phyloP scores from a whole-genome alignment of 1,140 invertebrate species.

The Bemisia tabaci region DNA sequence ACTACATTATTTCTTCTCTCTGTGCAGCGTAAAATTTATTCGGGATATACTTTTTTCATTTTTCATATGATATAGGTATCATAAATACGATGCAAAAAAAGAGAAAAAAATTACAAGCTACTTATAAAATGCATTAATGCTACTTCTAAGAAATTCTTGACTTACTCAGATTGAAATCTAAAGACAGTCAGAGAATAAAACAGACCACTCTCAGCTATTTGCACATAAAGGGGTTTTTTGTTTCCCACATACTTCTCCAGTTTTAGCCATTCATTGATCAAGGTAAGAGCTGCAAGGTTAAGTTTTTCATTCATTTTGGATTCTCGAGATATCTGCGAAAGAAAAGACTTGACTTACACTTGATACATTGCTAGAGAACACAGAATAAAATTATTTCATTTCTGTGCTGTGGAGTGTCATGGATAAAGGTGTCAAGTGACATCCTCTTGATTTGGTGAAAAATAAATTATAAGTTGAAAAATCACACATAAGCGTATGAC shows the following conservation, averaged over 20 bases:
- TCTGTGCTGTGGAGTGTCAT: too few species aligned
- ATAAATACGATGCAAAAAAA: background rate
- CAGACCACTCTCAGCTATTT: background rate
- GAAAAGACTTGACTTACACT: background rate
- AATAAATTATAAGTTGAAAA: background rate
- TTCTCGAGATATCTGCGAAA: background rate
- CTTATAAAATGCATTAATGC: too few species aligned
- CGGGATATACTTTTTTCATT: too few species aligned
- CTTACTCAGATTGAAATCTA: background rate
- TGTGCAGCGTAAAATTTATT: too few species aligned
- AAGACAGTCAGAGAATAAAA: background rate
- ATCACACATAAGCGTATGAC: background rate
- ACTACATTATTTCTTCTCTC: too few species aligned
- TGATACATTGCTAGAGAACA: background rate
- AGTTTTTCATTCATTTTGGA: background rate
- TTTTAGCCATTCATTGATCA: background rate
- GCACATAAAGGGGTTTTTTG: background rate
- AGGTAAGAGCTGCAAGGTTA: background rate
- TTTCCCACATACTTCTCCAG: background rate
- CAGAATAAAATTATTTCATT: background rate
- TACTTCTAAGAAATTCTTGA: too few species aligned
- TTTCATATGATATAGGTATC: background rate
- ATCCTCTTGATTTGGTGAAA: background rate
- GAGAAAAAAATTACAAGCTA: too few species aligned
- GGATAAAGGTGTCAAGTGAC: too few species aligned